Conservation (phyloP, 2,113 vertebrate genomes). For the Scortum barcoo region DNA sequence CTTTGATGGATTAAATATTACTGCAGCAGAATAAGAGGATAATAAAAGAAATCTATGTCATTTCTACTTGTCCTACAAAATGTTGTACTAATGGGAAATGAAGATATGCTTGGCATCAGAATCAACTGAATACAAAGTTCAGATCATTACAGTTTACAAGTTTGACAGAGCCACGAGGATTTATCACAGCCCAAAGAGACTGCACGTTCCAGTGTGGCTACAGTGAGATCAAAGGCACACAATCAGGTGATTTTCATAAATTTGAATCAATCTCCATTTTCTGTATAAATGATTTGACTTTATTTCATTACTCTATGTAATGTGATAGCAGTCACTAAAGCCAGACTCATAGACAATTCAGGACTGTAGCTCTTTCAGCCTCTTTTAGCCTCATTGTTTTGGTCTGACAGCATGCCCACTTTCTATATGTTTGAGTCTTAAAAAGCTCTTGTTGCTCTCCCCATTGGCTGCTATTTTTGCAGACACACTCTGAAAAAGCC, state of each 20-base stretch:
- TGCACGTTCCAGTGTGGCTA: neutral
- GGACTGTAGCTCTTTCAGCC: neutral
- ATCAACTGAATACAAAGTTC: neutral
- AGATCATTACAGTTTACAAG: neutral
- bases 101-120: neutral
- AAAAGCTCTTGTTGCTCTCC: neutral
- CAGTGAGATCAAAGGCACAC: neutral
- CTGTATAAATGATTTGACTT: neutral
- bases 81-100: neutral
- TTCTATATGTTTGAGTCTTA: neutral
- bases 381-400: too few species aligned
- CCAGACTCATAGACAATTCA: neutral
- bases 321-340: neutral
- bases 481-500: neutral
- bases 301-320: neutral
- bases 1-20: neutral
- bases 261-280: neutral
- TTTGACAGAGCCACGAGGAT: conserved; percentile 2
- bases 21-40: neutral
- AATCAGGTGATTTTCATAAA: neutral
- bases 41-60: neutral
- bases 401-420: neutral
- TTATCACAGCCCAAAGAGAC: neutral
- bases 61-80: neutral
- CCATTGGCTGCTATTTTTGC: neutral